Conservation (phyloP, 1,140 invertebrate genomes). For the Procambarus virginalis region DNA sequence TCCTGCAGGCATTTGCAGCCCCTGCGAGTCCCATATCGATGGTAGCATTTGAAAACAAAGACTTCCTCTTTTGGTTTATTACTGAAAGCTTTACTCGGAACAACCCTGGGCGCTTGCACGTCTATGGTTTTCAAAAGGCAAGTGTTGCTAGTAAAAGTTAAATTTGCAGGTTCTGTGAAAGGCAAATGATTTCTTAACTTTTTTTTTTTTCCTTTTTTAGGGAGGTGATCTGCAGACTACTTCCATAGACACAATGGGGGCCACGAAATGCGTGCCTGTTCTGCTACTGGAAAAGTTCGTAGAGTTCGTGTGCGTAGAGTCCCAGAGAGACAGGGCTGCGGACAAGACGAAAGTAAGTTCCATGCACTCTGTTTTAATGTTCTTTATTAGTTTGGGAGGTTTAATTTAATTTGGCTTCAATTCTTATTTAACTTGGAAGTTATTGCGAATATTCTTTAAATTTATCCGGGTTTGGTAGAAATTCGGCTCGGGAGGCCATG, state of each 20-base stretch:
- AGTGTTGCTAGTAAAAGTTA: neutral
- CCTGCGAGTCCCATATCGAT: neutral
- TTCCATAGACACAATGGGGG: neutral
- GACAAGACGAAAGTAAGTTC: neutral
- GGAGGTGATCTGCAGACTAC: neutral
- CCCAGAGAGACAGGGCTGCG: neutral
- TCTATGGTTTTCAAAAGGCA: constrained; percentile 8
- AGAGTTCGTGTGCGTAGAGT: constrained; percentile 30
- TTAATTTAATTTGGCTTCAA: no score
- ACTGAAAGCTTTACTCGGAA: neutral
- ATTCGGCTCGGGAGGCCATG: no score
- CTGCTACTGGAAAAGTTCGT: constrained; percentile 7
- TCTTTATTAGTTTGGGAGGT: no score
- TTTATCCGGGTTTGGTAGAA: no score
- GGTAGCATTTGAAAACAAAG: constrained; percentile 13
- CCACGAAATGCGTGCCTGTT: constrained; percentile 18
- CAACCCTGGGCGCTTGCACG: neutral
- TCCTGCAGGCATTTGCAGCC: neutral
- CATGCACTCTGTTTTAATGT: no score
- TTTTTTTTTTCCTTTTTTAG: neutral
- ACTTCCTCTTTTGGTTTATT: constrained; percentile 19
- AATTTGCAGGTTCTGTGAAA: no score
- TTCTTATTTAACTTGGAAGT: no score
- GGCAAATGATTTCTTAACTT: no score
- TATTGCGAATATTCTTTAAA: no score